phyloP scores from a whole-genome alignment of 2,113 vertebrate species.

The Phylloscopus whistleri region DNA sequence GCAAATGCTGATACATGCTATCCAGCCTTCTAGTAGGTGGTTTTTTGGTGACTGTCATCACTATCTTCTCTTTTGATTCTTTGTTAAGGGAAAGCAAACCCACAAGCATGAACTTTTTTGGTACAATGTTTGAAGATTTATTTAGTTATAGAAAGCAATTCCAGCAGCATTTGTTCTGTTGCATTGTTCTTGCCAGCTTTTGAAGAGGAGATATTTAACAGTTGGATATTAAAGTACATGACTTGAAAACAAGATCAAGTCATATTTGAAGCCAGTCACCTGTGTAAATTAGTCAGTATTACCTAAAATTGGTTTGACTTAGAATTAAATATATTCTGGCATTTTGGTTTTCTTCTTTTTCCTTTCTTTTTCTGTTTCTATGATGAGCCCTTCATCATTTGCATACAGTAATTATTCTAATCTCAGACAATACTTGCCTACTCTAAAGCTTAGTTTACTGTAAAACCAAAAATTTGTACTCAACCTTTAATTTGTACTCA shows the following conservation, averaged over 20 bases:
- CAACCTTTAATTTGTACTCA: neutral
- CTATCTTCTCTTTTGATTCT: constrained; percentile 20
- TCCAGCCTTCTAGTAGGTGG: constrained; percentile 23
- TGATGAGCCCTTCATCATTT: neutral
- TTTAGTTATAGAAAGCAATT: constrained; percentile 21
- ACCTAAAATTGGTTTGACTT: neutral
- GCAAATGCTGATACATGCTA: neutral
- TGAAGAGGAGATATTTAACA: neutral
- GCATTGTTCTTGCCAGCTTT: constrained; percentile 27
- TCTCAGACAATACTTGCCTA: neutral
- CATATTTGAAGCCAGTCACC: neutral
- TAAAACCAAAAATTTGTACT: neutral
- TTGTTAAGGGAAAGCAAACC: constrained; percentile 47
- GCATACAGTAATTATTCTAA: neutral
- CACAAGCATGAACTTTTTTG: constrained; percentile 34
- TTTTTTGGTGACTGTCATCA: constrained; percentile 39
- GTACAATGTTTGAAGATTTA: neutral
- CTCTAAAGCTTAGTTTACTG: neutral
- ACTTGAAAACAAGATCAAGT: neutral
- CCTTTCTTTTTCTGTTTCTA: neutral
- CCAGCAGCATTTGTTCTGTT: constrained; percentile 32
- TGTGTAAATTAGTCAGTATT: neutral
- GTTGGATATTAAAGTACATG: neutral
- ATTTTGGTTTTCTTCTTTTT: neutral
- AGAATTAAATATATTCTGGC: neutral